Evolutionary conservation across 2,113 vertebrate species (phyloP), one percentile per base, ranked within the genome.

Genomic region (Alexandromys fortis): DNA sequence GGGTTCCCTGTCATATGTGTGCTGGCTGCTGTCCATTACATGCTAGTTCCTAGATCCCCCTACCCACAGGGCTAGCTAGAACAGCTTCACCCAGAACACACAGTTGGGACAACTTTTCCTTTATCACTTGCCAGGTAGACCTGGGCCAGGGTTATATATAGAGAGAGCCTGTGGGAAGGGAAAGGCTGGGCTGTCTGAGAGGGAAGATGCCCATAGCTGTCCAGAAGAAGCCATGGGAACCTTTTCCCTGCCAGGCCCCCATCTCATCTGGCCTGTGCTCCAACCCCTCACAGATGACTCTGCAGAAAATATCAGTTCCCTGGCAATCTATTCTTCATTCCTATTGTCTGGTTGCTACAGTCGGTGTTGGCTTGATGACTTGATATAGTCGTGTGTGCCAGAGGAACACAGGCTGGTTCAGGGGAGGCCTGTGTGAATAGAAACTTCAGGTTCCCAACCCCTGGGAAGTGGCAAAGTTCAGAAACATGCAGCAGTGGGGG

Each of bases 181-280:
- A 70, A 4, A 83, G 90, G 68, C 77, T 65, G 0, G 6, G 33
- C 14, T 73, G 28, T 52, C 79, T 28, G 11, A 61, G 83, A 47
- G 6, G 21, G 67, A 77, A 76, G 91, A 85, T 9, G 8, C 79
- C 63, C 52, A n/a, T 0, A 2, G 85, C 42, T 42, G 38, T 58
- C 45, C 87, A 0, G 26, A 93, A 73, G 77, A 89, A 94, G 90
- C 92, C 90, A 95, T 14, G 88, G 91, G 86, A 90, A 63, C 94
- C 70, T 33, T 28, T 61, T n/a, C 30, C 5, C 65, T 90, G 96
- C 86, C 89, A 93, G 7, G 16, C 49, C 21, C 5, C 63, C 58
- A 65, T 45, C 49, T 4, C 4, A 30, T n/a, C 28, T 38, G n/a
- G 79, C 65, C 52, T 79, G n/a, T 0, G 0, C 68, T 67, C 21